These are phyloP conservation scores for Solenodon paradoxus DNA, from an alignment of 2,113 vertebrate genomes.

Conservation along the genomic window DNA sequence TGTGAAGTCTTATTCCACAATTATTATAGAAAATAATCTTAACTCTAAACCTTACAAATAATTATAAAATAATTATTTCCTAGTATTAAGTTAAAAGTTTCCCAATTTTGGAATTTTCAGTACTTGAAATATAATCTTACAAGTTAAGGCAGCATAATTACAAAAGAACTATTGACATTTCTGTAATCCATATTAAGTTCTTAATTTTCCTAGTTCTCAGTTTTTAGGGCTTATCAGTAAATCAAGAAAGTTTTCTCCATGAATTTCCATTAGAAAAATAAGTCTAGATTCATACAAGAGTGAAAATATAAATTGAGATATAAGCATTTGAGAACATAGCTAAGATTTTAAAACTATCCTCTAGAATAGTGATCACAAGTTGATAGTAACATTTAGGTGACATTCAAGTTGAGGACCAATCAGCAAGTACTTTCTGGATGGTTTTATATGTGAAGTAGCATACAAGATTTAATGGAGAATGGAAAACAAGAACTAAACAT, in stretches of 20 bases:
- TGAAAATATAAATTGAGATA: not conserved
- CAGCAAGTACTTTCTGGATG: not conserved
- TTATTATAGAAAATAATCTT: constrained; percentile 31
- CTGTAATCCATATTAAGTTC: not conserved
- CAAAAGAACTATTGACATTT: not conserved
- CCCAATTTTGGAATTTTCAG: not conserved
- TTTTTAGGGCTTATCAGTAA: constrained; percentile 12
- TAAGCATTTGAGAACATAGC: constrained; percentile 18
- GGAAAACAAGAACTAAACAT: not conserved
- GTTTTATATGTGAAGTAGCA: not conserved
- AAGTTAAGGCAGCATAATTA: constrained; percentile 42
- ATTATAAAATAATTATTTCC: no score
- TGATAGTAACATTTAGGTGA: not conserved
- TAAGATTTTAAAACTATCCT: constrained; percentile 19
- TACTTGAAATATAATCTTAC: not conserved
- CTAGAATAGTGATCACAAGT: constrained; percentile 17
- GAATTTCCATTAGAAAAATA: constrained; percentile 27
- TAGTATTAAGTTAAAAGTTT: not conserved
- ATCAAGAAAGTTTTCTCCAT: not conserved
- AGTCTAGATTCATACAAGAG: not conserved
- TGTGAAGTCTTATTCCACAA: not conserved
- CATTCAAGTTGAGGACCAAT: not conserved
- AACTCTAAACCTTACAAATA: constrained; percentile 28
- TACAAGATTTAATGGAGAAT: not conserved
- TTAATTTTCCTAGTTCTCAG: constrained; percentile 38